Base-by-base conservation (phyloP, 2,888 invertebrate genomes). In the Aphrophora alni region DNA sequence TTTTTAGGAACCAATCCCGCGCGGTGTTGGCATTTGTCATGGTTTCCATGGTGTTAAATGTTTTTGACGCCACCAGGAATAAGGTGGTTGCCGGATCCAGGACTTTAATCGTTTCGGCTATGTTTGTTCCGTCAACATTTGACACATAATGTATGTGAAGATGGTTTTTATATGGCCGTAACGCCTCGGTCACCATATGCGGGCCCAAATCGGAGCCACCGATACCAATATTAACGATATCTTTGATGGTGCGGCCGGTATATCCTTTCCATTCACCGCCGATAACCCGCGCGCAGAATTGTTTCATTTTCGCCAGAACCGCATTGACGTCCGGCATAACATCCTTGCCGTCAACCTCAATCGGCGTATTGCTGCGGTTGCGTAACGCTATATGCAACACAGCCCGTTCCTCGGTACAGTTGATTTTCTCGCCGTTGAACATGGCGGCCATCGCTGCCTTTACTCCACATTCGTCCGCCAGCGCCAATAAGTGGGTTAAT, bases 161-260 rank as follows among this genome's bases (percentile, higher is more conserved):
- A 0, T 97, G 97, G 86, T 93, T 92, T 85, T 93, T 94, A 86
- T 94, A 98, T 17, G 97, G 95, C 86, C 97, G 96, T 75, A 99
- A 90, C 0, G 98, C 98, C 89, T 99, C 99, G 0, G 98, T 98
- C 68, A 98, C 99, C 99, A 99, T 99, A 71, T 98, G 90, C 0
- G 99, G 99, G 0, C 99, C 99, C 87, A 99, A 91, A 90, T 99
- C 99, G 0, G 98, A 99, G 59, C 99, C 99, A 28, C 99, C 99
- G 86, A 99, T 99, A 81, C 99, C 99, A 88, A 99, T 99, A 89
- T 99, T 99, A 82, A 99, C 95, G 38, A 99, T 96, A 90, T 99
- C 98, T 70, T 96, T 97, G 81, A 99, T 98, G 82, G 93, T 88
- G 89, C 98, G 95, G 26, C 98, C 98, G 0, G 97, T 97, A 88